These are phyloP conservation scores for Erebia epiphron DNA, from an alignment of 2,888 invertebrate genomes.

Conservation along the genomic window DNA sequence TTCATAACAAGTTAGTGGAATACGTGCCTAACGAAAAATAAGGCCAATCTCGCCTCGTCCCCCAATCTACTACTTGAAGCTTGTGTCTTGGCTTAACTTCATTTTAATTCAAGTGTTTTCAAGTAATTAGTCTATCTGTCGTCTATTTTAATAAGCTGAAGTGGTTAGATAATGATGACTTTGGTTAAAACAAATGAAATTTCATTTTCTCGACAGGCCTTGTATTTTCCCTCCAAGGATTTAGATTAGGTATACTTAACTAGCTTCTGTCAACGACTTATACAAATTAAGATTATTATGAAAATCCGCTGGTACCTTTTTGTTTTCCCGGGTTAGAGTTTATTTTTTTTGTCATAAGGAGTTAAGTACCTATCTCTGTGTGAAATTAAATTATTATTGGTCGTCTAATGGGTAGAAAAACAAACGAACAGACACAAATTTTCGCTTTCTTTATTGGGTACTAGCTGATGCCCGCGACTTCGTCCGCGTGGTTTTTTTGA, in stretches of 20 bases:
- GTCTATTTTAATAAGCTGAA: slow-evolving; percentile 9
- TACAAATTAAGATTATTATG: neutral
- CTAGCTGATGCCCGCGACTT: too few relatives aligned
- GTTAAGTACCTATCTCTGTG: too few relatives aligned
- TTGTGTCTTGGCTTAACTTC: slow-evolving; percentile 28
- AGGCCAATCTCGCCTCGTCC: slow-evolving; percentile 46
- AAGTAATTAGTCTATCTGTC: slow-evolving; percentile 21
- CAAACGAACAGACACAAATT: too few relatives aligned
- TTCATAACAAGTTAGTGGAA: slow-evolving; percentile 50
- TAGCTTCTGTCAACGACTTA: neutral
- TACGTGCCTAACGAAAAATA: slow-evolving; percentile 52
- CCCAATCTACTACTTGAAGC: slow-evolving; percentile 28
- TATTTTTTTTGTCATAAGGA: neutral
- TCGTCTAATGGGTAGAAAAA: too few relatives aligned
- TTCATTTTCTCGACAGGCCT: neutral
- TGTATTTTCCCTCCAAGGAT: neutral
- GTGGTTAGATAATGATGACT: slow-evolving; percentile 1
- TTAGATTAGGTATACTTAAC: neutral
- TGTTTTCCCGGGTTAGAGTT: neutral
- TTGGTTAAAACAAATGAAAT: neutral
- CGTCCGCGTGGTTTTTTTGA: too few relatives aligned
- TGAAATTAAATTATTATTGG: too few relatives aligned
- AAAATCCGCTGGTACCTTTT: neutral
- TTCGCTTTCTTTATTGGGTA: too few relatives aligned
- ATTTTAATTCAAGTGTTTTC: slow-evolving; percentile 24